Base-by-base conservation (phyloP, 2,797 vertebrate genomes). In the Gobio occitaniae region DNA sequence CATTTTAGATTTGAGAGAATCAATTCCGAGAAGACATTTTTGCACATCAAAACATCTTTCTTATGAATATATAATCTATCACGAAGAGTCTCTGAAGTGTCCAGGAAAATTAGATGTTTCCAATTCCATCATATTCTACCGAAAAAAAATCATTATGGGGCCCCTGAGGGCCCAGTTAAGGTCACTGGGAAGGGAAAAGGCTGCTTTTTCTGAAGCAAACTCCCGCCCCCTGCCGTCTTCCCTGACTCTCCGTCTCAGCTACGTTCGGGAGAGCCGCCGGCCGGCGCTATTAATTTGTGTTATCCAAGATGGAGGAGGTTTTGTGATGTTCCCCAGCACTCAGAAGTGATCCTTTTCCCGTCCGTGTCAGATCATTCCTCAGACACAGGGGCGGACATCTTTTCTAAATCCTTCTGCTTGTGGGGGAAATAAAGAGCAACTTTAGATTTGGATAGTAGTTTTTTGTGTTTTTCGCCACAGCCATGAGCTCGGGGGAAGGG, bases 401-500 rank as follows among this genome's bases (percentile, higher is more conserved):
- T 77, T 52, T 80, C 29, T 13, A 81, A 59, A 48, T 13, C 80
- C 63, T 50, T 85, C 56, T 63, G 52, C 52, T 79, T 80, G 86
- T 63, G 66, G 80, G 86, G 86, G 82, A 80, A 90, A 70, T 36
- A 80, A 56, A 81, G 54, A 83, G 86, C 74, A 88, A 84, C 90
- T 84, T 89, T 88, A 89, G 89, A 90, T 72, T 87, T 90, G 93
- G 89, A 91, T 88, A 89, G 78, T 82, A n/a, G 78, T 47, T 84
- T 56, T 82, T 54, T 59, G 83, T 56, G 71, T 32, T 77, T 90
- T 90, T 89, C 65, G 90, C 86, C 90, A 92, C 94, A 93, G 91
- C 93, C 95, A 96, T 96, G 95, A 97, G 95, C 95, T 96, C 95
- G 84, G 96, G 95, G 90, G 98, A 98, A 93, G 97, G 95, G 91